Percentiles rank a stretch among this genome's conserved stretches.
Evolutionary conservation across 2,888 invertebrate species (phyloP).

Genomic region (Plagiodera versicolora): DNA sequence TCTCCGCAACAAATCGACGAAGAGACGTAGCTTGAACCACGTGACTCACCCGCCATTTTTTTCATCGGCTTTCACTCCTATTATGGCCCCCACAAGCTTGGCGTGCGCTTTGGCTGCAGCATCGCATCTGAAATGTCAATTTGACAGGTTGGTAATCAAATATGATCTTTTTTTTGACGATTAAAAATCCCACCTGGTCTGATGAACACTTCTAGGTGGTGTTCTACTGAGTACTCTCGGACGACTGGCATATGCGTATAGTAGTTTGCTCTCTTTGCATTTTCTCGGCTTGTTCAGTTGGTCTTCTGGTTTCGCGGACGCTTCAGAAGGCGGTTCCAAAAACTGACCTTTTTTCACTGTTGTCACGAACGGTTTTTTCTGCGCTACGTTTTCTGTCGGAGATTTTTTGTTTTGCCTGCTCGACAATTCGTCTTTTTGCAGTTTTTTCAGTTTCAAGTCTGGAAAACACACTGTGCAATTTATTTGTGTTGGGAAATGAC

Average conservation of each 20-base stretch:
- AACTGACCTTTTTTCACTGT: slow-evolving; percentile 81
- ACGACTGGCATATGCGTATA: slow-evolving; percentile 69
- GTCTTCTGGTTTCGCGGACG: slow-evolving; percentile 58
- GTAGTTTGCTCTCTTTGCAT: slow-evolving; percentile 50
- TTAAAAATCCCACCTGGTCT: slow-evolving; percentile 32
- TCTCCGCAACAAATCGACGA: neutral
- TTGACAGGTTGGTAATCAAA: too few species aligned
- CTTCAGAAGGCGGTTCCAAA: slow-evolving; percentile 74
- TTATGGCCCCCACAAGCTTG: slow-evolving; percentile 43
- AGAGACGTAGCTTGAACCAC: neutral
- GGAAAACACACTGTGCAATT: neutral
- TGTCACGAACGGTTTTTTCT: slow-evolving; percentile 71
- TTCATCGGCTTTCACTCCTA: slow-evolving; percentile 35
- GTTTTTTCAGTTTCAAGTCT: slow-evolving; percentile 69
- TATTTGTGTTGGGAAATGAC: too few species aligned
- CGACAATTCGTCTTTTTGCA: slow-evolving; percentile 64
- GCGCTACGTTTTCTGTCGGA: slow-evolving; percentile 31
- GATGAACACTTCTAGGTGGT: slow-evolving; percentile 45
- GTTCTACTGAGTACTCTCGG: slow-evolving; percentile 59
- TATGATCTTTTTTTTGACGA: too few species aligned
- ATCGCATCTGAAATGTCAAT: slow-evolving; percentile 41
- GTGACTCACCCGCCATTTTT: slow-evolving; percentile 27
- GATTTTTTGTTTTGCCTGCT: slow-evolving; percentile 31
- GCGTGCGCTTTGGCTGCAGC: slow-evolving; percentile 51
- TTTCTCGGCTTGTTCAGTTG: slow-evolving; percentile 37